phyloP scores from a whole-genome alignment of 2,888 invertebrate species.

The Sminthurides aquaticus region DNA sequence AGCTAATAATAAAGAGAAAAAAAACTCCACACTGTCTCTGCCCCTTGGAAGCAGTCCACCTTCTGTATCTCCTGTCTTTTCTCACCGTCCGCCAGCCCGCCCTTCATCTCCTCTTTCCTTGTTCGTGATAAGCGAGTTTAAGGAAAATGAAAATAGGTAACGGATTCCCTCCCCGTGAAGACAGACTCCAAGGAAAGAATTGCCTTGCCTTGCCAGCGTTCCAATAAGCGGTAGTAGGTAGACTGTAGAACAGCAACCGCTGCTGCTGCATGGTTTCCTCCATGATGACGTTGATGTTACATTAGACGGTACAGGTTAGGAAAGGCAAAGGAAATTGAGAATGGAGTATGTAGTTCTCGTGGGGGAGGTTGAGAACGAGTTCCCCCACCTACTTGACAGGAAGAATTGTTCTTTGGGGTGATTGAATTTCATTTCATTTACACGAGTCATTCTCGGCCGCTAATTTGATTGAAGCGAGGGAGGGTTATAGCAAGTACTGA shows the following conservation, averaged over 20 bases:
- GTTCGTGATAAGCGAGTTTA: neutral
- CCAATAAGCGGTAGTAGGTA: too few relatives aligned
- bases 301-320: too few relatives aligned
- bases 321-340: neutral
- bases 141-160: neutral
- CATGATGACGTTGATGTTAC: neutral
- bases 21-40: too few relatives aligned
- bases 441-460: constrained; percentile 3
- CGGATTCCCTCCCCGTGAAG: too few relatives aligned
- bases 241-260: too few relatives aligned
- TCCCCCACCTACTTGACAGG: constrained; percentile 3
- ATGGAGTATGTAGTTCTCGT: neutral
- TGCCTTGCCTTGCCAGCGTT: too few relatives aligned
- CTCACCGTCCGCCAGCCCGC: too few relatives aligned
- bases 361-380: neutral
- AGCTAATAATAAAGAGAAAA: neutral
- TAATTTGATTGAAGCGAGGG: constrained; percentile 4
- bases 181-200: too few relatives aligned
- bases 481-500: neutral
- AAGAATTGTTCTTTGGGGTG: constrained; percentile 1
- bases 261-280: neutral
- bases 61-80: too few relatives aligned
- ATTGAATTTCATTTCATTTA: constrained; percentile 5
- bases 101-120: neutral
- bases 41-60: too few relatives aligned